Percentiles rank a stretch among this genome's conserved stretches.
These are phyloP conservation scores for Sinocyclocheilus anophthalmus DNA, from an alignment of 2,113 vertebrate species.

Conservation along the genomic window DNA sequence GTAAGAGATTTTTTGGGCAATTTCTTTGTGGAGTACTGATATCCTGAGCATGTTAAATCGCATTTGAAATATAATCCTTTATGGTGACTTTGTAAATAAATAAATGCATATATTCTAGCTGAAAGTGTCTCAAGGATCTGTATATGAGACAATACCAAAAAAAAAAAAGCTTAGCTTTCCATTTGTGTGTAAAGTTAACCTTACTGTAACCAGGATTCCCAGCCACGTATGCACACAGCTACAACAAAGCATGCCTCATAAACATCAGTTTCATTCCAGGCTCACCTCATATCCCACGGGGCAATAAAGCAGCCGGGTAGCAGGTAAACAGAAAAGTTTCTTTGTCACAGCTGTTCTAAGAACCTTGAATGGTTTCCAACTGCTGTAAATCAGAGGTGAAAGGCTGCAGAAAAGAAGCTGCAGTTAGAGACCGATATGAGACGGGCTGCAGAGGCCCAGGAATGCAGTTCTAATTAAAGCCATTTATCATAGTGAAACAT, in stretches of 20 bases:
- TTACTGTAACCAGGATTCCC: slow-evolving; percentile 21
- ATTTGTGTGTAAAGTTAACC: not conserved
- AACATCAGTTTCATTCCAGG: slow-evolving; percentile 44
- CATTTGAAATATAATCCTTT: slow-evolving; percentile 43
- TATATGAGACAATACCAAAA: not conserved
- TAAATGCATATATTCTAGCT: slow-evolving; percentile 63
- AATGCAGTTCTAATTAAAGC: slow-evolving; percentile 56
- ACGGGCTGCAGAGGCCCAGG: slow-evolving; percentile 48
- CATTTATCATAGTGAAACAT: slow-evolving; percentile 50
- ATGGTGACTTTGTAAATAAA: slow-evolving; percentile 68
- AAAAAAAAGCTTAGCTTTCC: not conserved
- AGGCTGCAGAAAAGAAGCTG: slow-evolving; percentile 42
- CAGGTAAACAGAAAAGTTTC: slow-evolving; percentile 51
- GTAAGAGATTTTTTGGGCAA: slow-evolving; percentile 45
- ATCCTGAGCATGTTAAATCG: slow-evolving; percentile 50
- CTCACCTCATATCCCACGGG: slow-evolving; percentile 46
- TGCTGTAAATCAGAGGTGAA: slow-evolving; percentile 53
- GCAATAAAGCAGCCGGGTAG: slow-evolving; percentile 36
- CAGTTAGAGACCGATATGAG: slow-evolving; percentile 49
- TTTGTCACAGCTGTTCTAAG: slow-evolving; percentile 51
- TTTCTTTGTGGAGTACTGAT: slow-evolving; percentile 45
- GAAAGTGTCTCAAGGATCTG: not conserved
- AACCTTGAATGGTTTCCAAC: slow-evolving; percentile 42
- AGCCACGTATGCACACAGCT: slow-evolving; percentile 24
- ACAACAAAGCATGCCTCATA: slow-evolving; percentile 37